These are phyloP conservation scores for Lagorchestes hirsutus DNA, from an alignment of 2,797 vertebrate genomes.

Conservation along the genomic window DNA sequence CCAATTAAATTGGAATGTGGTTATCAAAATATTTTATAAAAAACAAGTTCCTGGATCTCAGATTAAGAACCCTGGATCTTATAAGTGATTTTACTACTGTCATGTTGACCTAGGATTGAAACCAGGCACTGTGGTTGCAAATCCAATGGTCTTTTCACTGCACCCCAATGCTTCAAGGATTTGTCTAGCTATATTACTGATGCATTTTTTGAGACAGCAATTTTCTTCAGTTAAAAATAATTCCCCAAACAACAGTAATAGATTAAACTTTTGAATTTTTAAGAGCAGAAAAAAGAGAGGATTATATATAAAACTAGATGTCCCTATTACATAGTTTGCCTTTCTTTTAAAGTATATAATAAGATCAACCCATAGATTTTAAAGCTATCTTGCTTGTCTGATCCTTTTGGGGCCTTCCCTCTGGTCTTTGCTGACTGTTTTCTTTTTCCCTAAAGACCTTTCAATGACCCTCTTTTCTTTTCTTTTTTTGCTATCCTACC, in stretches of 20 bases:
- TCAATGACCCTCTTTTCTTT: neutral
- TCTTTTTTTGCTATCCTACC: neutral
- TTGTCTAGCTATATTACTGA: neutral
- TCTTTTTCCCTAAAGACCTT: neutral
- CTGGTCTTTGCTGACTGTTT: neutral
- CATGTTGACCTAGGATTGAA: neutral
- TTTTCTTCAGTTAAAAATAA: neutral
- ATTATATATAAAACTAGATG: neutral
- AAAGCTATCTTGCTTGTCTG: neutral
- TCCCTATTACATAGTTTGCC: neutral
- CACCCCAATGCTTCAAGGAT: neutral
- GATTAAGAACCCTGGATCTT: neutral
- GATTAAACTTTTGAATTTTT: neutral
- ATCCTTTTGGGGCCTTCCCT: neutral
- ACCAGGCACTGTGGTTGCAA: neutral
- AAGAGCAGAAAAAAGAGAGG: neutral
- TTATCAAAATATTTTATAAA: neutral
- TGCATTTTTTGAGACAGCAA: neutral
- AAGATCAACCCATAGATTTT: neutral
- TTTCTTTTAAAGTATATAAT: neutral
- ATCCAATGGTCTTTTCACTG: neutral
- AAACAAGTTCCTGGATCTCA: neutral
- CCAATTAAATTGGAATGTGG: neutral
- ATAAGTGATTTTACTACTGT: neutral
- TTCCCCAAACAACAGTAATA: neutral